Percentiles rank a stretch among this genome's conserved stretches.
Evolutionary conservation across 2,113 vertebrate genomes (phyloP).

Genomic region (Nestor notabilis): DNA sequence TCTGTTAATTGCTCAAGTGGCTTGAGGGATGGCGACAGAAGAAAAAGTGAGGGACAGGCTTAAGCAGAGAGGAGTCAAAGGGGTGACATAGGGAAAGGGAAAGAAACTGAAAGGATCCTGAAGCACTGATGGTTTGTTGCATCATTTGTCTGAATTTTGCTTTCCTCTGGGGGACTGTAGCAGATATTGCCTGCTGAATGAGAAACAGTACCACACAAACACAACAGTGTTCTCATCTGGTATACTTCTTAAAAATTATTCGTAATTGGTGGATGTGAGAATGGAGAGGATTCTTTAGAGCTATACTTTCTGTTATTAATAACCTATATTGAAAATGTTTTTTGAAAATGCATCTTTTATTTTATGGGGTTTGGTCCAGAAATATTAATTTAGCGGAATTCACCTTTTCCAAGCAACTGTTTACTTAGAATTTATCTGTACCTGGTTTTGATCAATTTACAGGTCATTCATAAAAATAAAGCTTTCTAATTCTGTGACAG

Average conservation of each 20-base stretch:
- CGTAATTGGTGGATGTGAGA: not conserved
- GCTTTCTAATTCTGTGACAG: conserved; percentile 1
- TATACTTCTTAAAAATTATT: not conserved
- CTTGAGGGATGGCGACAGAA: not conserved
- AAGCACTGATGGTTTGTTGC: not conserved
- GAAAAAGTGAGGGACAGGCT: not conserved
- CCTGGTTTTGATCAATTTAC: not conserved
- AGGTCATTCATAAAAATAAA: conserved; percentile 22
- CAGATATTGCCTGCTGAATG: not conserved
- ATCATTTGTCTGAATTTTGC: not conserved
- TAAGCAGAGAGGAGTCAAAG: not conserved
- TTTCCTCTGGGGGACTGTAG: not conserved
- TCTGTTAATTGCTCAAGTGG: not conserved
- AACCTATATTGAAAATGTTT: not conserved
- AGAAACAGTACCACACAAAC: not conserved
- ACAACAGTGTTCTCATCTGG: not conserved
- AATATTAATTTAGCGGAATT: not conserved
- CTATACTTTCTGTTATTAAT: not conserved
- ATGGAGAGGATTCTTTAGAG: not conserved
- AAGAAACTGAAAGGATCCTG: not conserved
- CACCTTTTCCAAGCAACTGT: conserved; percentile 8
- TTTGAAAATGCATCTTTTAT: not conserved
- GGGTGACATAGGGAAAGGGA: not conserved
- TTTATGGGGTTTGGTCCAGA: not conserved
- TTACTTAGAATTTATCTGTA: not conserved